phyloP scores from a whole-genome alignment of 1,140 invertebrate genomes.

The Battus philenor region DNA sequence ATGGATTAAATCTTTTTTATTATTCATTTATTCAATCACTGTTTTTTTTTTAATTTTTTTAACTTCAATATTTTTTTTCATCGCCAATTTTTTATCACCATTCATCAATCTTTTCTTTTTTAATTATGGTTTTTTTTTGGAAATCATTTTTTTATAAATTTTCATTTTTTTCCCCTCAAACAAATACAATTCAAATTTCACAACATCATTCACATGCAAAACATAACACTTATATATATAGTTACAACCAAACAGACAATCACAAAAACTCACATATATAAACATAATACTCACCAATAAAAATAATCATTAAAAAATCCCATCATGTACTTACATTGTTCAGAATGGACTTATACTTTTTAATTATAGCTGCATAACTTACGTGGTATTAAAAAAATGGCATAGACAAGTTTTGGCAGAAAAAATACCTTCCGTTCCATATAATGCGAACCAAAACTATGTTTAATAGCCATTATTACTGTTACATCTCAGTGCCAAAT shows the following conservation, averaged over 20 bases:
- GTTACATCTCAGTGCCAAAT: too few species aligned
- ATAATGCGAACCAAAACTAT: not conserved
- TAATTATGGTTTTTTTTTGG: not conserved
- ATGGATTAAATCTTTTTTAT: not conserved
- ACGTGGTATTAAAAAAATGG: not conserved
- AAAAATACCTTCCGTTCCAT: not conserved
- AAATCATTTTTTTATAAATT: slow-evolving; percentile 1
- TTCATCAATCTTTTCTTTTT: not conserved
- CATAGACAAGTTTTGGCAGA: not conserved
- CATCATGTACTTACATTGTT: too few species aligned
- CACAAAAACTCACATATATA: not conserved
- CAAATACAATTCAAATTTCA: slow-evolving; percentile 10
- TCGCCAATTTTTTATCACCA: not conserved
- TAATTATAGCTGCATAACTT: too few species aligned
- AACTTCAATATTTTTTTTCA: slow-evolving; percentile 6
- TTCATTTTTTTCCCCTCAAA: slow-evolving; percentile 13
- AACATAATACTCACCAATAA: not conserved
- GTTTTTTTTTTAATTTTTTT: slow-evolving; percentile 11
- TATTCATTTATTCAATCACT: not conserved
- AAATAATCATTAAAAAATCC: too few species aligned
- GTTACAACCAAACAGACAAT: slow-evolving; percentile 3
- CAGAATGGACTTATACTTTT: too few species aligned
- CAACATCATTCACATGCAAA: slow-evolving; percentile 12
- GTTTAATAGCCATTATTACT: not conserved
- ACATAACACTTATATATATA: not conserved